These are phyloP conservation scores for Pocota personata DNA, from an alignment of 2,888 invertebrate genomes.

Conservation along the genomic window DNA sequence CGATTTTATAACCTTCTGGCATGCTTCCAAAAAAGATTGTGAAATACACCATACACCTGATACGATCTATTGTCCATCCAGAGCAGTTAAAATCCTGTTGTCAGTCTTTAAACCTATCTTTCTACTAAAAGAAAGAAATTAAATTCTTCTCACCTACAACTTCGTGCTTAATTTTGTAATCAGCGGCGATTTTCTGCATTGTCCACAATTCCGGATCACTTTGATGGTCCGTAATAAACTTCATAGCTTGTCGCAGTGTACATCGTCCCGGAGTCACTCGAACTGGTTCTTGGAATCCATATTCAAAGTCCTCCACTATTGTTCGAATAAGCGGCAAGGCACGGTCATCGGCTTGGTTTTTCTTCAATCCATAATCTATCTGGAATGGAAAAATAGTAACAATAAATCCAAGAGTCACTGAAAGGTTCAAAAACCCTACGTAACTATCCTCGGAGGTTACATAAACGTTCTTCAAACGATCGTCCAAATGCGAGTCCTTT, in stretches of 20 bases:
- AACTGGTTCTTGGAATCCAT: conserved; percentile 88
- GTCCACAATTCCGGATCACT: conserved; percentile 85
- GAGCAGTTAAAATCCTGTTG: too few relatives aligned
- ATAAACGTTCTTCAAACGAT: conserved; percentile 88
- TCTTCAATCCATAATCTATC: conserved; percentile 79
- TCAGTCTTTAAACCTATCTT: too few relatives aligned
- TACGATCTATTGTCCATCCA: background rate
- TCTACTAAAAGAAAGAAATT: too few relatives aligned
- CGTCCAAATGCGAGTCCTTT: conserved; percentile 86
- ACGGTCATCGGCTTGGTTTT: conserved; percentile 79
- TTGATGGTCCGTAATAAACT: conserved; percentile 87
- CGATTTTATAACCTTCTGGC: too few relatives aligned
- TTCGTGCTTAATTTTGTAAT: conserved; percentile 87
- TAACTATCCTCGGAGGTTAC: conserved; percentile 87
- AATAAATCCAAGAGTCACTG: background rate
- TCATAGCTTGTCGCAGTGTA: conserved; percentile 86
- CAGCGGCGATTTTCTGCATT: conserved; percentile 85
- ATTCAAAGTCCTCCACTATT: conserved; percentile 85
- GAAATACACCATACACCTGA: too few relatives aligned
- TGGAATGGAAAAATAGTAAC: conserved; percentile 53
- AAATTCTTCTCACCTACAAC: conserved; percentile 84
- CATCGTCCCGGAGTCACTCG: conserved; percentile 86
- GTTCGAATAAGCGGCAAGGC: conserved; percentile 86
- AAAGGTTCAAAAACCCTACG: conserved; percentile 81
- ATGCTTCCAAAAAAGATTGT: too few relatives aligned